These are phyloP conservation scores for Polymixis flavicincta DNA, from an alignment of 2,888 invertebrate genomes.

Conservation along the genomic window DNA sequence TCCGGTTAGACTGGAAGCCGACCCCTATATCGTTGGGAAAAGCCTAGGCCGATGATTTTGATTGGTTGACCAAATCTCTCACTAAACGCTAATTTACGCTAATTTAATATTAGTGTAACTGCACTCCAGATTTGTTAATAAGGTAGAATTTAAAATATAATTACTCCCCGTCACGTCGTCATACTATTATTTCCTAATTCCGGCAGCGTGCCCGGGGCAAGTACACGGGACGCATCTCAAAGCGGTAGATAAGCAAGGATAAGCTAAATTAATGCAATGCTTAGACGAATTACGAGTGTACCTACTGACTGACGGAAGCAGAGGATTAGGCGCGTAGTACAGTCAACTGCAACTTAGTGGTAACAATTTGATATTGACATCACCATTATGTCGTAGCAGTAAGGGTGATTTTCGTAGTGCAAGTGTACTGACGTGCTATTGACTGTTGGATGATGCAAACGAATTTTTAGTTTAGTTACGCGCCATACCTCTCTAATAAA, in stretches of 20 bases:
- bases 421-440: too few relatives aligned
- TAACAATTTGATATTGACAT: not conserved
- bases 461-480: not conserved
- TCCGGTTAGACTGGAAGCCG: too few relatives aligned
- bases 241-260: slow-evolving; percentile 57
- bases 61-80: not conserved
- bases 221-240: slow-evolving; percentile 50
- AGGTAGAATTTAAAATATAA: too few relatives aligned
- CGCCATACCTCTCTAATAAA: too few relatives aligned
- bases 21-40: too few relatives aligned
- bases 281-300: slow-evolving; percentile 44
- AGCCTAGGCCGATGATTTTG: too few relatives aligned
- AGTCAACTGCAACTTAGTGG: not conserved
- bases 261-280: slow-evolving; percentile 64
- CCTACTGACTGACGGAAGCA: slow-evolving; percentile 18
- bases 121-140: not conserved
- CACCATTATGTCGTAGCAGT: too few relatives aligned
- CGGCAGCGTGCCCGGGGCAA: slow-evolving; percentile 2
- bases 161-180: too few relatives aligned
- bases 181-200: slow-evolving; percentile 31
- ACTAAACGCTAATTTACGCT: too few relatives aligned
- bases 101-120: too few relatives aligned
- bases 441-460: not conserved
- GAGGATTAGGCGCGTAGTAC: slow-evolving; percentile 11
- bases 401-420: too few relatives aligned